Evolutionary conservation across 2,797 vertebrate species (phyloP).

Genomic region (Poeciliopsis infans): DNA sequence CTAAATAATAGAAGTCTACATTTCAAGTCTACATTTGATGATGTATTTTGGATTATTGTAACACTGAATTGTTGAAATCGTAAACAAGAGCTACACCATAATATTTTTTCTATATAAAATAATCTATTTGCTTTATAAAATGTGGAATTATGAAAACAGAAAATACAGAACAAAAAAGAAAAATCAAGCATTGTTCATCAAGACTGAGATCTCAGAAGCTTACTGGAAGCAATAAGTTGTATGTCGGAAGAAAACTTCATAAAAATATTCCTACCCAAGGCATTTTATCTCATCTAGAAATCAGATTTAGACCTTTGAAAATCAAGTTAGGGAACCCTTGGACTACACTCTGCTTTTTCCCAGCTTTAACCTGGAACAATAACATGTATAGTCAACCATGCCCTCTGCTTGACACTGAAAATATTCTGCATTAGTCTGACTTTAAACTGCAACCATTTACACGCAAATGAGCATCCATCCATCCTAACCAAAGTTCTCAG

Average conservation of each 20-base stretch:
- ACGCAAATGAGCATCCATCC: conserved; percentile 73
- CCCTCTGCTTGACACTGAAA: conserved; percentile 23
- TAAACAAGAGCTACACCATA: background rate
- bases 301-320: background rate
- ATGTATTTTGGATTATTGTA: background rate
- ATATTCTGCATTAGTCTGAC: conserved; percentile 48
- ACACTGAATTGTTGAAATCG: background rate
- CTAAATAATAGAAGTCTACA: background rate
- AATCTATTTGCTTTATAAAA: background rate
- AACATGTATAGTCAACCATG: conserved; percentile 37
- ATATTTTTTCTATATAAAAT: background rate
- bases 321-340: background rate
- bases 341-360: conserved; percentile 10
- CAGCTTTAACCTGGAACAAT: conserved; percentile 47
- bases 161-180: background rate
- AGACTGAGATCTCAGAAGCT: background rate
- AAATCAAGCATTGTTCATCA: background rate
- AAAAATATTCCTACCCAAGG: background rate
- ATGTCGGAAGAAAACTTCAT: background rate
- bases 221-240: background rate
- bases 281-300: background rate
- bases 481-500: conserved; percentile 67
- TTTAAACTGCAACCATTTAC: conserved; percentile 68
- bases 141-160: background rate
- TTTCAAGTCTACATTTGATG: background rate